A percentile compares a stretch with the other conserved stretches of the same genome.
These are phyloP conservation scores for Drosophila longiperda DNA, from an alignment of 2,888 invertebrate genomes.

Conservation along the genomic window DNA sequence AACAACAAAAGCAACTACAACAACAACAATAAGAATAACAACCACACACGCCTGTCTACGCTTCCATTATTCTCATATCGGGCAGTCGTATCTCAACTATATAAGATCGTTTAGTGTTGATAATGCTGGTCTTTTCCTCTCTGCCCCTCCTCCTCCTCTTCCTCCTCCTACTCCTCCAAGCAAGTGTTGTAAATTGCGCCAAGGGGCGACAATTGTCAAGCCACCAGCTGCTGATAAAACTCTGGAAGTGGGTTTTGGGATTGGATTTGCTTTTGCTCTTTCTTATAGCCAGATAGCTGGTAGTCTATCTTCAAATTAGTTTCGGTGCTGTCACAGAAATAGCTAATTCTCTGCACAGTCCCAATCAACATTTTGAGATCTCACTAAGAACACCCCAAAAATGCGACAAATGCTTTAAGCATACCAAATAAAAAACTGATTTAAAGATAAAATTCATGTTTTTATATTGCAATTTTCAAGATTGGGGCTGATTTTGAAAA, in stretches of 20 bases:
- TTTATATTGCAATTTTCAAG: background rate
- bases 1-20: background rate
- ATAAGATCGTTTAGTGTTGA: constrained; percentile 62
- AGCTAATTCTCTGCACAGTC: constrained; percentile 21
- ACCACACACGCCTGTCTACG: constrained; percentile 64
- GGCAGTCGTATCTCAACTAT: constrained; percentile 55
- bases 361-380: constrained; percentile 39
- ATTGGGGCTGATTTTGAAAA: background rate
- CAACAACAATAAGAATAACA: constrained; percentile 2
- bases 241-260: background rate
- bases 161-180: constrained; percentile 2
- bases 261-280: background rate
- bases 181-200: constrained; percentile 67
- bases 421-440: constrained; percentile 14
- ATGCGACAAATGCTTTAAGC: background rate
- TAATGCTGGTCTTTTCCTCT: constrained; percentile 39
- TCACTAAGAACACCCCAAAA: constrained; percentile 13
- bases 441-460: background rate
- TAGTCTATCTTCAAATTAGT: constrained; percentile 45
- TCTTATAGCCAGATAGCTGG: constrained; percentile 8
- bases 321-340: constrained; percentile 40
- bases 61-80: constrained; percentile 65
- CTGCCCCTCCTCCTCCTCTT: too few relatives aligned
- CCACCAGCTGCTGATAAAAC: constrained; percentile 30
- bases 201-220: constrained; percentile 44